A percentile compares a stretch with the other conserved stretches of the same genome.
Evolutionary conservation across 2,888 invertebrate species (phyloP).

Genomic region (Mystacides longicornis): DNA sequence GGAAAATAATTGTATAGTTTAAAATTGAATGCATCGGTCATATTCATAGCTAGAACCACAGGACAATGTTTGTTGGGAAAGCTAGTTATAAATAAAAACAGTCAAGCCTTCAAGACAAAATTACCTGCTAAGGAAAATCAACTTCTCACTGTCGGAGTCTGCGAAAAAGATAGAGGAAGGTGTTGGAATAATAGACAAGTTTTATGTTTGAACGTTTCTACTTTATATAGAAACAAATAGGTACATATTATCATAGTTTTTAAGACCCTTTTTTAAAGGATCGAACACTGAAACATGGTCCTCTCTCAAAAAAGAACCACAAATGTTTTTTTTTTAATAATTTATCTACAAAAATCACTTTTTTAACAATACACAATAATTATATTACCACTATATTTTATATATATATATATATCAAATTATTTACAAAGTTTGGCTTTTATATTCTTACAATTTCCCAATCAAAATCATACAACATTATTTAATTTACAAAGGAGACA

Average conservation of each 20-base stretch:
- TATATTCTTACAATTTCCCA: slow-evolving; percentile 4
- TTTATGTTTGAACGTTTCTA: slow-evolving; percentile 27
- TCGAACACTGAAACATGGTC: slow-evolving; percentile 32
- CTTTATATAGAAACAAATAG: slow-evolving; percentile 28
- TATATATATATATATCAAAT: slow-evolving; percentile 24
- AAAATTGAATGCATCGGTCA: too few relatives aligned
- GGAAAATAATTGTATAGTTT: too few relatives aligned
- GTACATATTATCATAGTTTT: slow-evolving; percentile 38
- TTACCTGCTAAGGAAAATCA: not conserved
- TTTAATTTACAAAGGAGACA: not conserved
- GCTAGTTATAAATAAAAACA: too few relatives aligned
- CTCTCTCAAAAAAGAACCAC: slow-evolving; percentile 38
- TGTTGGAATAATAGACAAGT: slow-evolving; percentile 13
- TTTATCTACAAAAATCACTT: slow-evolving; percentile 38
- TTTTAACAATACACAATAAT: slow-evolving; percentile 26
- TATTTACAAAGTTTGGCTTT: slow-evolving; percentile 28
- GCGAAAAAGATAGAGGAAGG: not conserved
- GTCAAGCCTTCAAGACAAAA: not conserved
- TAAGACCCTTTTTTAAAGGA: slow-evolving; percentile 45
- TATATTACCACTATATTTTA: too few relatives aligned
- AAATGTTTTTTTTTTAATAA: slow-evolving; percentile 40
- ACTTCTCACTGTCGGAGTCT: too few relatives aligned
- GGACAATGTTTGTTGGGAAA: too few relatives aligned
- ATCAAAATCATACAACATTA: not conserved
- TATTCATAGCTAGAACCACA: too few relatives aligned